A percentile compares a stretch with the other conserved stretches of the same genome.
Evolutionary conservation across 1,140 invertebrate genomes (phyloP).

Genomic region (Oreohelix idahoensis): DNA sequence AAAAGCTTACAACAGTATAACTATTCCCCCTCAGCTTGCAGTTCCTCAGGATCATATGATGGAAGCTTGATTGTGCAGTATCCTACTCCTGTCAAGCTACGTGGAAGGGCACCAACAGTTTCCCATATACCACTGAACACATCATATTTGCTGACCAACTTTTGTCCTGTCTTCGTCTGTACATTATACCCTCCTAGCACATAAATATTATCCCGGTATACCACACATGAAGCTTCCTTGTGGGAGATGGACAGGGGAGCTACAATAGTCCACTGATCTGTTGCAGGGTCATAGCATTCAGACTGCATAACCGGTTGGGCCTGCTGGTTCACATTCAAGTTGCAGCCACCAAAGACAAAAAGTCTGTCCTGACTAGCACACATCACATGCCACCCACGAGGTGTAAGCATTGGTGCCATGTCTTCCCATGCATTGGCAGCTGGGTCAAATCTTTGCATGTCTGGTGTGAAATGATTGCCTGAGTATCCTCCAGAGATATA

Average conservation of each 20-base stretch:
- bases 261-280: constrained; percentile 81
- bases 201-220: constrained; percentile 72
- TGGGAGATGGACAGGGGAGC: constrained; percentile 76
- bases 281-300: constrained; percentile 80
- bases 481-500: constrained; percentile 74
- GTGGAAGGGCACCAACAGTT: constrained; percentile 70
- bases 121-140: constrained; percentile 72
- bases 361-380: constrained; percentile 78
- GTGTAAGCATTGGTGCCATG: constrained; percentile 71
- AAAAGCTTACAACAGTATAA: neutral
- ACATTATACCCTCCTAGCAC: constrained; percentile 73
- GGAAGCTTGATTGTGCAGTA: constrained; percentile 71
- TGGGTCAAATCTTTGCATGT: constrained; percentile 72
- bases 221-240: constrained; percentile 73
- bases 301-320: constrained; percentile 81
- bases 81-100: constrained; percentile 72
- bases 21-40: constrained; percentile 35
- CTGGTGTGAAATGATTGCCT: constrained; percentile 72
- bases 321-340: constrained; percentile 79
- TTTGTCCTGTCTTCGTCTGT: constrained; percentile 73
- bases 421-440: constrained; percentile 71
- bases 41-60: constrained; percentile 65
- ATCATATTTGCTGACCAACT: constrained; percentile 71
- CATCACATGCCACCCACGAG: constrained; percentile 73
- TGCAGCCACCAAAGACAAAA: constrained; percentile 83